These are phyloP conservation scores for Philopotamus ludificatus DNA, from an alignment of 1,140 invertebrate genomes.

Conservation along the genomic window DNA sequence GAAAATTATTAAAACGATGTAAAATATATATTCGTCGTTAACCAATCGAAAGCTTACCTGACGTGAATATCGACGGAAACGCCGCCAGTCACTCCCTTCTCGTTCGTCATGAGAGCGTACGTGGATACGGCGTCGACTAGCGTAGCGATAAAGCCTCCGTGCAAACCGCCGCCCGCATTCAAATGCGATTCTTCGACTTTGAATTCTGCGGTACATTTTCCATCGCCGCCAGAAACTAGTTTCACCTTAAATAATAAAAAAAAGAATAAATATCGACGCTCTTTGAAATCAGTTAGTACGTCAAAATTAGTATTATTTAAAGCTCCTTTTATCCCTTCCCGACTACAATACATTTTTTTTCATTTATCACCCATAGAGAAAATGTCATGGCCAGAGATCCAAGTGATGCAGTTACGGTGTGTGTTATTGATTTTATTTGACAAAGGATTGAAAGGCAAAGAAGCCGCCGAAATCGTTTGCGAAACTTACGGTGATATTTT, in stretches of 20 bases:
- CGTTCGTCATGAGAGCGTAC: slow-evolving; percentile 70
- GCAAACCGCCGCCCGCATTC: slow-evolving; percentile 73
- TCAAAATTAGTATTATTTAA: too few relatives aligned
- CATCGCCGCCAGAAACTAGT: slow-evolving; percentile 66
- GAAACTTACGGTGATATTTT: too few relatives aligned
- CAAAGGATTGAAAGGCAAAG: too few relatives aligned
- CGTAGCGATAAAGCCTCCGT: slow-evolving; percentile 82
- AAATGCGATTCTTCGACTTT: slow-evolving; percentile 73
- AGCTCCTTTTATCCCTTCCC: too few relatives aligned
- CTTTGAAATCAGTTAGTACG: too few relatives aligned
- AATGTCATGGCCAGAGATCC: too few relatives aligned
- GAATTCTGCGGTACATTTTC: slow-evolving; percentile 72
- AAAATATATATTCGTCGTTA: neutral
- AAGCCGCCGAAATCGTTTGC: too few relatives aligned
- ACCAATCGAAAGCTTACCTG: slow-evolving; percentile 47
- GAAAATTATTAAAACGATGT: slow-evolving; percentile 42
- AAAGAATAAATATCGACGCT: too few relatives aligned
- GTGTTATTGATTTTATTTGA: too few relatives aligned
- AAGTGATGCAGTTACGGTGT: too few relatives aligned
- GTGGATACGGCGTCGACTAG: slow-evolving; percentile 83
- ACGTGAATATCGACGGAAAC: slow-evolving; percentile 57
- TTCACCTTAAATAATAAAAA: slow-evolving; percentile 58
- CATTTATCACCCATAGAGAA: too few relatives aligned
- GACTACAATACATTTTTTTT: too few relatives aligned
- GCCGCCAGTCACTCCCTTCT: slow-evolving; percentile 56